These are phyloP conservation scores for Copidosoma floridanum DNA, from an alignment of 1,140 invertebrate genomes.

Conservation along the genomic window DNA sequence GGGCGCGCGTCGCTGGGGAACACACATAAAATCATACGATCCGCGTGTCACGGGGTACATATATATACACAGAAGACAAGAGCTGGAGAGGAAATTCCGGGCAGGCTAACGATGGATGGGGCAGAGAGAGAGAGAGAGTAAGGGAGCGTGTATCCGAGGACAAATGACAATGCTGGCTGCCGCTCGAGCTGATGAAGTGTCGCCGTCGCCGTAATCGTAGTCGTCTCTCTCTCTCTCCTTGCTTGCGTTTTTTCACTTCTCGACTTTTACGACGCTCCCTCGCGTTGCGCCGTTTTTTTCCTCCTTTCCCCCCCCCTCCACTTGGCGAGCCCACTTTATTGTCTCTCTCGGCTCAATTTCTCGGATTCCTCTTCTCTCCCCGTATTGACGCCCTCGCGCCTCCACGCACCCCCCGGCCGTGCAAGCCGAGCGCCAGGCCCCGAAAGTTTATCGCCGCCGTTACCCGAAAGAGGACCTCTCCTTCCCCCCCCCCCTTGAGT, in stretches of 20 bases:
- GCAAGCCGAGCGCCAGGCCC: slow-evolving; percentile 30
- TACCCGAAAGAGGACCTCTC: slow-evolving; percentile 37
- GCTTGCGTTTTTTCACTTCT: slow-evolving; percentile 25
- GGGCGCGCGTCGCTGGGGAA: slow-evolving; percentile 30
- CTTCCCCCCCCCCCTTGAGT: no score
- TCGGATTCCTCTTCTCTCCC: slow-evolving; percentile 12
- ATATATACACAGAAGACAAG: background rate
- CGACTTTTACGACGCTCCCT: no score
- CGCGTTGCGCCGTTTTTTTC: background rate
- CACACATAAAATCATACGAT: slow-evolving; percentile 40
- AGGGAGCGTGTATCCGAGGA: slow-evolving; percentile 36
- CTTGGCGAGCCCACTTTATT: background rate
- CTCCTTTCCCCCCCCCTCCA: background rate
- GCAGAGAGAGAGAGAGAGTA: slow-evolving; percentile 40
- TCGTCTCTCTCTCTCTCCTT: slow-evolving; percentile 3
- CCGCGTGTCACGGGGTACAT: background rate
- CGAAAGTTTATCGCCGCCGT: slow-evolving; percentile 47
- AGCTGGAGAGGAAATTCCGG: slow-evolving; percentile 29
- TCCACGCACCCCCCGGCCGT: slow-evolving; percentile 33
- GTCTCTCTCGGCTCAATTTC: background rate
- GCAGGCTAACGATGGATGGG: slow-evolving; percentile 40
- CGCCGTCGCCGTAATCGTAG: slow-evolving; percentile 26
- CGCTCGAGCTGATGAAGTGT: slow-evolving; percentile 48
- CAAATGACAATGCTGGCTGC: slow-evolving; percentile 49
- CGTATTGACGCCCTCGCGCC: background rate